Conservation (phyloP, 1,140 invertebrate genomes). For the Drosophila repleta region DNA sequence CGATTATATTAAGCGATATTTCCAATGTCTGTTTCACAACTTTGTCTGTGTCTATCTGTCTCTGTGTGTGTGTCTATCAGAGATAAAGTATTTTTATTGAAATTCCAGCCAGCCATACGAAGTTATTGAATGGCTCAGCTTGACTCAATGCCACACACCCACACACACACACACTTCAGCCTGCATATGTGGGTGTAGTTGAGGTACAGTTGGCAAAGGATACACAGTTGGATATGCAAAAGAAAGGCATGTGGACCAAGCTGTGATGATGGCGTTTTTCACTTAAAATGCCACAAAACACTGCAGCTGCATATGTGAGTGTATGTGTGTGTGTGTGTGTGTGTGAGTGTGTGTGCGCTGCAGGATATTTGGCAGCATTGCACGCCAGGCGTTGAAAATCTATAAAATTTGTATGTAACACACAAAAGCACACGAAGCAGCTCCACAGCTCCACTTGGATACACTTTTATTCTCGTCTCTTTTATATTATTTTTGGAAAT, state of each 20-base stretch:
- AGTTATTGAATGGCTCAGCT: constrained; percentile 60
- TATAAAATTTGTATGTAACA: constrained; percentile 76
- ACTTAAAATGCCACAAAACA: constrained; percentile 69
- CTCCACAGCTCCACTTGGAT: constrained; percentile 49
- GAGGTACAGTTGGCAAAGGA: constrained; percentile 16
- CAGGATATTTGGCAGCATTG: constrained; percentile 67
- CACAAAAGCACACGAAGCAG: constrained; percentile 45
- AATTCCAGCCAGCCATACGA: constrained; percentile 61
- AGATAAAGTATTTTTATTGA: constrained; percentile 71
- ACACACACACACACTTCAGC: constrained; percentile 13
- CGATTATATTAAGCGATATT: constrained; percentile 57
- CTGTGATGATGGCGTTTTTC: constrained; percentile 65
- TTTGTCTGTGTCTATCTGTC: background rate
- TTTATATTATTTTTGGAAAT: constrained; percentile 57
- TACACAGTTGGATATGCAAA: constrained; percentile 8
- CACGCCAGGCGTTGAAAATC: constrained; percentile 67
- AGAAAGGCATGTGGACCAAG: constrained; percentile 52
- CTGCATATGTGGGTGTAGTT: background rate
- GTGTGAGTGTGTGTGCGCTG: constrained; percentile 28
- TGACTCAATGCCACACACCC: constrained; percentile 30
- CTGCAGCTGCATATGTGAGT: constrained; percentile 22
- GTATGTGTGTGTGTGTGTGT: background rate
- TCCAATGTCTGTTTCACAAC: constrained; percentile 18
- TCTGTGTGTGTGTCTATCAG: constrained; percentile 4
- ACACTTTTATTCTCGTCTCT: constrained; percentile 19